Percentiles rank a stretch among this genome's conserved stretches.
Evolutionary conservation across 1,140 invertebrate species (phyloP).

Genomic region (Hyphantria cunea): DNA sequence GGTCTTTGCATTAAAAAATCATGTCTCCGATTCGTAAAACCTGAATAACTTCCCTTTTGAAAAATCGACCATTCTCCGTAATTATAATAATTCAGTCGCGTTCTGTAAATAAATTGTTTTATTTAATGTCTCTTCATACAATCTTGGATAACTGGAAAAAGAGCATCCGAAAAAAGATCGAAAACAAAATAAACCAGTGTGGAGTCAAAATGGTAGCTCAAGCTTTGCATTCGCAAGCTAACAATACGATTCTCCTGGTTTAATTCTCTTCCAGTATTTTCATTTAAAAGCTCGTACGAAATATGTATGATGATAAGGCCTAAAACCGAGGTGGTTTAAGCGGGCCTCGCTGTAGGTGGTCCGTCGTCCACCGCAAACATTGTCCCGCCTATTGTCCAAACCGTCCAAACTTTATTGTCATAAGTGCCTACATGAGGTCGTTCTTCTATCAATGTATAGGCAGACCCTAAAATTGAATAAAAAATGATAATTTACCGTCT

Average conservation of each 20-base stretch:
- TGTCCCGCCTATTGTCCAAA: slow-evolving; percentile 59
- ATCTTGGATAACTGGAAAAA: neutral
- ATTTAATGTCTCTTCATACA: neutral
- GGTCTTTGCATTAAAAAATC: slow-evolving; percentile 13
- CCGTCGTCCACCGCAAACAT: slow-evolving; percentile 72
- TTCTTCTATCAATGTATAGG: slow-evolving; percentile 23
- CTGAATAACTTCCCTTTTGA: slow-evolving; percentile 15
- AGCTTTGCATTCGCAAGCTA: too few relatives aligned
- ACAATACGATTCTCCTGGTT: too few relatives aligned
- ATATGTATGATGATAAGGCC: slow-evolving; percentile 20
- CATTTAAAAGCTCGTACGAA: neutral
- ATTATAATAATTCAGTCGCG: slow-evolving; percentile 16
- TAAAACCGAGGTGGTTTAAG: slow-evolving; percentile 27
- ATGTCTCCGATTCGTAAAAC: slow-evolving; percentile 12
- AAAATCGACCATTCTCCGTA: slow-evolving; percentile 9
- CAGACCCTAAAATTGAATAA: slow-evolving; percentile 1
- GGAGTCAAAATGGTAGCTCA: too few relatives aligned
- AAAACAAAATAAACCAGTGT: neutral
- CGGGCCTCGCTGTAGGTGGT: slow-evolving; percentile 36
- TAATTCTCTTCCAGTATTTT: slow-evolving; percentile 1
- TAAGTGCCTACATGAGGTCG: slow-evolving; percentile 44
- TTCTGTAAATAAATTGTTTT: slow-evolving; percentile 4
- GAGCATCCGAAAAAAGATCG: neutral
- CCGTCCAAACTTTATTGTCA: slow-evolving; percentile 69
- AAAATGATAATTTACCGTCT: slow-evolving; percentile 12